These are phyloP conservation scores for Clarias fuscus DNA, from an alignment of 2,797 vertebrate species.

Conservation along the genomic window DNA sequence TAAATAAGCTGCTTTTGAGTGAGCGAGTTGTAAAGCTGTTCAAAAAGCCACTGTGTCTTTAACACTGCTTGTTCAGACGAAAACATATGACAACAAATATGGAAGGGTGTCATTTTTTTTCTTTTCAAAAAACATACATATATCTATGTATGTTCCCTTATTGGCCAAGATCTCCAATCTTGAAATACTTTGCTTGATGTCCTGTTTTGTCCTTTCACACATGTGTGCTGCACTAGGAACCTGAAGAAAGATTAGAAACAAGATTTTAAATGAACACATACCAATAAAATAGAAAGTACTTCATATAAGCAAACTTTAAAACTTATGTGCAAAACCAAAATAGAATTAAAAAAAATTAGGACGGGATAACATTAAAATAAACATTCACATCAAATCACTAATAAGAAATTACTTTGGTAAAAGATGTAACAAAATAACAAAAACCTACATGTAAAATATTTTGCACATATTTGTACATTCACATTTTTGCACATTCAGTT, in stretches of 20 bases:
- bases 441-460: background rate
- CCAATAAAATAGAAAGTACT: background rate
- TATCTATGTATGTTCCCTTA: background rate
- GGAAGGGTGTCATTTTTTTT: background rate
- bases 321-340: background rate
- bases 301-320: background rate
- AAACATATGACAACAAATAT: background rate
- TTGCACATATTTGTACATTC: background rate
- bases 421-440: background rate
- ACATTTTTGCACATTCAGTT: background rate
- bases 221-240: slow-evolving; percentile 29
- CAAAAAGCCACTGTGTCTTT: background rate
- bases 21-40: background rate
- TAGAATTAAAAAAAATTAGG: background rate
- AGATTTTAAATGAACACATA: background rate
- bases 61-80: background rate
- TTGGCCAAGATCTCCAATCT: slow-evolving; percentile 3
- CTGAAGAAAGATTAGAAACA: slow-evolving; percentile 14
- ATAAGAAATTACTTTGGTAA: background rate
- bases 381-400: background rate
- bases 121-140: too few relatives aligned
- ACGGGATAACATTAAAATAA: background rate
- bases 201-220: background rate
- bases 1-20: background rate
- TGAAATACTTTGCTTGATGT: slow-evolving; percentile 11